Evolutionary conservation across 2,113 vertebrate genomes (phyloP), one percentile per base, ranked within the genome.

Genomic region (Corapipo altera): DNA sequence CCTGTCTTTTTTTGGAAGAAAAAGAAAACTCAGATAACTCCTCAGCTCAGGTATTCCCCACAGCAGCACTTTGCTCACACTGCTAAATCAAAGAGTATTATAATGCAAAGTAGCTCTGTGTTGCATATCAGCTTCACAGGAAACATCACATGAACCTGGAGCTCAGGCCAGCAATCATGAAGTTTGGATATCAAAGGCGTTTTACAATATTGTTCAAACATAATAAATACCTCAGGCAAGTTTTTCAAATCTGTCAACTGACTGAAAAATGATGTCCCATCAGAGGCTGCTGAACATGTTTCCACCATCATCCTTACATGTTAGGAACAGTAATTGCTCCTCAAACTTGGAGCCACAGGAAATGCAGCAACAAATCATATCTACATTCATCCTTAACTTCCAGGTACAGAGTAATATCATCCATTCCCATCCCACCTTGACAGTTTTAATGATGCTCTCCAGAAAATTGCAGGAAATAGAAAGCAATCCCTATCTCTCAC

Each of bases 131-230:
- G 13, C 78, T 91, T 88, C 72, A 84, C 75, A 84, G 66, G 69
- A 91, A 93, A 92, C 65, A 94, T 86, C 85, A 67, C 69, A 46
- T 55, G 20, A 72, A 37, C 52, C 72, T 44, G 61, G 57, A 88
- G 54, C n/a, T 90, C 24, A 12, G 83, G 72, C 44, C 69, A 89
- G 49, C 52, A 94, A 90, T 86, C 73, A 69, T 9, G 35, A 84
- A 78, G 67, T 12, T 62, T 82, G 48, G 73, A 92, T 95, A 84
- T 65, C 51, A 97, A 96, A 90, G 5, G 1, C 35, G 48, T 87
- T 86, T 92, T 92, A 91, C 62, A 92, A 52, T 94, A 85, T 69
- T 92, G 83, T 78, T 96, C 75, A 91, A 97, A 90, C 77, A 93
- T 51, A 69, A 92, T 84, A 92, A 96, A 77, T 74, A 91, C 83